phyloP scores from a whole-genome alignment of 2,888 invertebrate genomes.

The Eristalis tenax region DNA sequence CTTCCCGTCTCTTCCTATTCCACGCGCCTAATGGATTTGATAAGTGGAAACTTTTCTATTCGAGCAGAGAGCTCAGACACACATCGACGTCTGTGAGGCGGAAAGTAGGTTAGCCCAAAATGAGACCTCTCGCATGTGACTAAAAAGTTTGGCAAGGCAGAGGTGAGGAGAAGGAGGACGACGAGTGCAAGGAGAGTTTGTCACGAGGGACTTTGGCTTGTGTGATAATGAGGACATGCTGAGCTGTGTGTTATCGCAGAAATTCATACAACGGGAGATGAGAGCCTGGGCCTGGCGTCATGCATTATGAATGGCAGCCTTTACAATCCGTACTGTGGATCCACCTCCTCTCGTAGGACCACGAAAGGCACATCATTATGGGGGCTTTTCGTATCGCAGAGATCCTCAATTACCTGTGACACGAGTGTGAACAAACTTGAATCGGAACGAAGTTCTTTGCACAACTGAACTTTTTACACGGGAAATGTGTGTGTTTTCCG shows the following conservation, averaged over 20 bases:
- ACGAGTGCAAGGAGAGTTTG: background rate
- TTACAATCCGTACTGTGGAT: background rate
- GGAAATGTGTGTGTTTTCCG: background rate
- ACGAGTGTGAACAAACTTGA: background rate
- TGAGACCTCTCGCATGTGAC: conserved; percentile 6
- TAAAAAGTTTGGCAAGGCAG: conserved; percentile 2
- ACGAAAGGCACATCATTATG: background rate
- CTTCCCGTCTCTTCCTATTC: background rate
- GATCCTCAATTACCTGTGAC: background rate
- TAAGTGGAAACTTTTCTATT: conserved; percentile 32
- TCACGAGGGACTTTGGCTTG: background rate
- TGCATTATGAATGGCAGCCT: background rate
- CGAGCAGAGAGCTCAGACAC: background rate
- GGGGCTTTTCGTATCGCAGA: background rate
- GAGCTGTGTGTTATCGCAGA: background rate
- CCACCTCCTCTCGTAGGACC: background rate
- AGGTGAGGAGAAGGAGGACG: background rate
- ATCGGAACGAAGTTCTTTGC: background rate
- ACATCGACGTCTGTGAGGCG: background rate
- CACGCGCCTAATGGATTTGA: conserved; percentile 54
- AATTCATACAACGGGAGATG: background rate
- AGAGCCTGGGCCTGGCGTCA: background rate
- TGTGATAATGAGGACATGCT: background rate
- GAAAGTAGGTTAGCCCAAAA: conserved; percentile 31
- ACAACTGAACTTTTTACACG: background rate